Evolutionary conservation across 2,797 vertebrate species (phyloP).

Genomic region (Dipus sagitta): DNA sequence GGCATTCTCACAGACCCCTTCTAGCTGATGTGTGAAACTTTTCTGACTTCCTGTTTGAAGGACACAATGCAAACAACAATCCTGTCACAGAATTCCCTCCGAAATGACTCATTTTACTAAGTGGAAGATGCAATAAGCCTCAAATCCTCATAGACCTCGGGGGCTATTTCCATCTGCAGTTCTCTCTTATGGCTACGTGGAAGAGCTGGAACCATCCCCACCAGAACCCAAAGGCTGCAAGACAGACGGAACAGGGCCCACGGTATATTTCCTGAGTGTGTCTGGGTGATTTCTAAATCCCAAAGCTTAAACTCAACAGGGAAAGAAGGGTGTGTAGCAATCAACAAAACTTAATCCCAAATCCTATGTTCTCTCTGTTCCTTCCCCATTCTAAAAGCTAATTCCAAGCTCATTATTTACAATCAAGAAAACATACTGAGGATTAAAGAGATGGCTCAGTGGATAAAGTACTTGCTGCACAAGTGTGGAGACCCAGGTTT

Average conservation of each 20-base stretch:
- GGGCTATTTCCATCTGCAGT: not conserved
- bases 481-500: too few relatives aligned
- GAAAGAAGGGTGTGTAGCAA: fast-evolving
- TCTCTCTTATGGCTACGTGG: not conserved
- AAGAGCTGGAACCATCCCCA: fast-evolving
- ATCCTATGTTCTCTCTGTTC: not conserved
- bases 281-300: slow-evolving; percentile 8
- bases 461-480: too few relatives aligned
- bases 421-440: slow-evolving; percentile 14
- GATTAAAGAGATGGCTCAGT: too few relatives aligned
- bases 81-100: slow-evolving; percentile 41
- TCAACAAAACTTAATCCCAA: not conserved
- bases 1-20: not conserved
- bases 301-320: not conserved
- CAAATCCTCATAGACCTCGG: not conserved
- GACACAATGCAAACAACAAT: slow-evolving; percentile 37
- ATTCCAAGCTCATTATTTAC: not conserved
- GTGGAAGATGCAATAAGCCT: not conserved
- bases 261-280: not conserved
- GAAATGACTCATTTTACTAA: not conserved
- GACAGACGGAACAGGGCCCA: not conserved
- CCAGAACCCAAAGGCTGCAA: not conserved
- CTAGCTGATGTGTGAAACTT: not conserved
- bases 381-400: not conserved
- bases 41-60: slow-evolving; percentile 44